Percentiles rank a stretch among this genome's conserved stretches.
These are phyloP conservation scores for Nesidiocoris tenuis DNA, from an alignment of 2,888 invertebrate genomes.

Conservation along the genomic window DNA sequence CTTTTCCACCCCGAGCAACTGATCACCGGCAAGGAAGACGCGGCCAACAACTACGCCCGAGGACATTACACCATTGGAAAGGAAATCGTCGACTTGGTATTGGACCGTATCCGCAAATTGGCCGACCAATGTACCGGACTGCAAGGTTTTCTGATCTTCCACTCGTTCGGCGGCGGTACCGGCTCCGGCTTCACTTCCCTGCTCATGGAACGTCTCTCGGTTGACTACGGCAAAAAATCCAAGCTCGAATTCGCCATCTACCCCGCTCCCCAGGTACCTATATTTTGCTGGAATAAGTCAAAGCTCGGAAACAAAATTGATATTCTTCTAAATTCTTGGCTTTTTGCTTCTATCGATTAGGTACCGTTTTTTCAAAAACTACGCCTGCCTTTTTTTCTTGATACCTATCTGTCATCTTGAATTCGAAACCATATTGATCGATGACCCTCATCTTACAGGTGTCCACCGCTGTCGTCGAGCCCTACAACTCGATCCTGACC, in stretches of 20 bases:
- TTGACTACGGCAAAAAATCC: constrained; percentile 68
- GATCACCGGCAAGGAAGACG: constrained; percentile 69
- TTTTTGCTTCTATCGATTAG: too few relatives aligned
- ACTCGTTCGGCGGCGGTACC: constrained; percentile 64
- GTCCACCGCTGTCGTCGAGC: constrained; percentile 57
- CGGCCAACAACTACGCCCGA: constrained; percentile 69
- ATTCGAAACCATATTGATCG: background rate
- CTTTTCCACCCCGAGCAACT: constrained; percentile 69
- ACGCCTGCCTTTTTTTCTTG: background rate
- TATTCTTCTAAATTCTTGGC: constrained; percentile 50
- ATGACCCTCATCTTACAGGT: constrained; percentile 42
- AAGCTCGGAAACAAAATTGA: background rate
- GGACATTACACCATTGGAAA: constrained; percentile 68
- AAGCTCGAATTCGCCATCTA: constrained; percentile 68
- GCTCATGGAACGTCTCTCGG: constrained; percentile 65
- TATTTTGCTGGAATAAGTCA: constrained; percentile 43
- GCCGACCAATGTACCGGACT: constrained; percentile 62
- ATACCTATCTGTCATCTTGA: too few relatives aligned
- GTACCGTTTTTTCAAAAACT: background rate
- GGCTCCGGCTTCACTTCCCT: constrained; percentile 67
- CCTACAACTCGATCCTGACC: constrained; percentile 63
- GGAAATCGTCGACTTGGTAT: constrained; percentile 61
- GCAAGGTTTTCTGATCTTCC: constrained; percentile 65
- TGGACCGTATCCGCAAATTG: constrained; percentile 60
- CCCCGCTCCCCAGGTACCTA: constrained; percentile 60